Conservation (phyloP, 2,888 invertebrate species). For the Nomada ferruginata region DNA sequence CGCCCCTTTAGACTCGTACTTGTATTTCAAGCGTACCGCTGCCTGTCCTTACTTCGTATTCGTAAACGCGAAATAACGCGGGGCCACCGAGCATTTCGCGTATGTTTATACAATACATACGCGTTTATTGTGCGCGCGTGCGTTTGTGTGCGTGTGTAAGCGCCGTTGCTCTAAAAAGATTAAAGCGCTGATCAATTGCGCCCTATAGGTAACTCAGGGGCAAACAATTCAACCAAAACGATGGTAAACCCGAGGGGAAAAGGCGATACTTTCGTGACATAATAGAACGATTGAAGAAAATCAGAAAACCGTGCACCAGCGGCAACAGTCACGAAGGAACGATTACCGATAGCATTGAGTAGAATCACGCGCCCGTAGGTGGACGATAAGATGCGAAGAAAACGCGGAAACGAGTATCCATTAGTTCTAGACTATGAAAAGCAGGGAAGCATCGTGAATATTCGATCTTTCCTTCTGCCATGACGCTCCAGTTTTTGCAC, state of each 20-base stretch:
- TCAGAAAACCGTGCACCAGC: too few relatives aligned
- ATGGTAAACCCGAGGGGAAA: too few relatives aligned
- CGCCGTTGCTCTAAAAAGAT: too few relatives aligned
- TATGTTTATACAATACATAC: neutral
- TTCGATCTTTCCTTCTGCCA: neutral
- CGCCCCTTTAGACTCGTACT: neutral
- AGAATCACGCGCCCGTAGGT: neutral
- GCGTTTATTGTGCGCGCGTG: neutral
- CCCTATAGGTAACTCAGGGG: too few relatives aligned
- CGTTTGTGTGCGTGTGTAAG: neutral
- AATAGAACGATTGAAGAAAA: neutral
- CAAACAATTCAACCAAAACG: too few relatives aligned
- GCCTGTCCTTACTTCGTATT: neutral
- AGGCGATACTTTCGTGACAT: too few relatives aligned
- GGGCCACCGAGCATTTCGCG: neutral
- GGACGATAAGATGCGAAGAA: conserved; percentile 18
- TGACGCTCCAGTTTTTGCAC: neutral
- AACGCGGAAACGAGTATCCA: neutral
- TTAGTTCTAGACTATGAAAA: neutral
- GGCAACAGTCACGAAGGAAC: neutral
- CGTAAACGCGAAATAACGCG: neutral
- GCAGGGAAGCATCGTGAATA: neutral
- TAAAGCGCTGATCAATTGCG: too few relatives aligned
- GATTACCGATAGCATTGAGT: neutral
- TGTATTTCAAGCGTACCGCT: neutral